Conservation (phyloP, 2,797 vertebrate species). For the Buceros bicornis region DNA sequence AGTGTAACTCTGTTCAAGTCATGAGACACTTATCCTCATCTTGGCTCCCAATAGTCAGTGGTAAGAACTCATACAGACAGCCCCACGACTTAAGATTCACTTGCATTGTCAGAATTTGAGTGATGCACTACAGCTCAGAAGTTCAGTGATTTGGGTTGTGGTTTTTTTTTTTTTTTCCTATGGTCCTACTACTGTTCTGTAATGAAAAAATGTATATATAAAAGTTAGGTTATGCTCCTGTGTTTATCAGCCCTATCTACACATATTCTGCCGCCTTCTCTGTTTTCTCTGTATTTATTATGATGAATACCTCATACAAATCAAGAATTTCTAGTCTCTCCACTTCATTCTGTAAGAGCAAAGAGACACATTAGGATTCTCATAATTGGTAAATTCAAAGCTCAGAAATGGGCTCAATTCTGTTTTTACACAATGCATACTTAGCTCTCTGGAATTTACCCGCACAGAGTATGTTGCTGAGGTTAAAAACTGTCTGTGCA, state of each 20-base stretch:
- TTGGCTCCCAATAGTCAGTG: not conserved
- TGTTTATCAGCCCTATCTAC: not conserved
- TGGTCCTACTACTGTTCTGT: not conserved
- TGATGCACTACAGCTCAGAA: not conserved
- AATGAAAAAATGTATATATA: not conserved
- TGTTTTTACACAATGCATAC: not conserved
- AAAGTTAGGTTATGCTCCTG: not conserved
- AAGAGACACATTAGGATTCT: not conserved
- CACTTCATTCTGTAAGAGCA: not conserved
- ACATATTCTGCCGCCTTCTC: not conserved
- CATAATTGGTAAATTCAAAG: not conserved
- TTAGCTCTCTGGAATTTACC: not conserved
- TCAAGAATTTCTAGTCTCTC: not conserved
- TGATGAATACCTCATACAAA: not conserved
- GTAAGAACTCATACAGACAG: not conserved
- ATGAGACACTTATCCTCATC: not conserved
- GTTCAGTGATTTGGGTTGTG: not conserved
- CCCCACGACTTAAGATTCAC: not conserved
- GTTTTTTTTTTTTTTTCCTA: not conserved
- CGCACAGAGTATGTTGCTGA: not conserved
- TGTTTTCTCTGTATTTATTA: not conserved
- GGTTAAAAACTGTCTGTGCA: not conserved
- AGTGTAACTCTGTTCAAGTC: not conserved
- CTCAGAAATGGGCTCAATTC: not conserved
- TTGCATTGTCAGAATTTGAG: not conserved